A percentile compares a stretch with the other conserved stretches of the same genome.
Evolutionary conservation across 2,797 vertebrate genomes (phyloP).

Genomic region (Sylvilagus floridanus): DNA sequence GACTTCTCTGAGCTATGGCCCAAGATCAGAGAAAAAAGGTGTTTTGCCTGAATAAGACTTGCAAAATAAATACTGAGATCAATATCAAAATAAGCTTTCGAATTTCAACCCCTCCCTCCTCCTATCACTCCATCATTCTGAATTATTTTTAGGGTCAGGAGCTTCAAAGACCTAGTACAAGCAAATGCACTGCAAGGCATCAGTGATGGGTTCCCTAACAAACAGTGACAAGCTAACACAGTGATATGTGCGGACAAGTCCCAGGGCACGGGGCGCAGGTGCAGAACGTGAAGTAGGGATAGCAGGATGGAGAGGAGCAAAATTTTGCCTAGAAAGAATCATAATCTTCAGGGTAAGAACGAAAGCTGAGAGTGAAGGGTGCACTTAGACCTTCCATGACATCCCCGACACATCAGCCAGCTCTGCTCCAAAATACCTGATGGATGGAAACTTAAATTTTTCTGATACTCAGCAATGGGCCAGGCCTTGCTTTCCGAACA

Average conservation of each 20-base stretch:
- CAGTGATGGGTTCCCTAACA: background rate
- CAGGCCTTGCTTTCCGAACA: background rate
- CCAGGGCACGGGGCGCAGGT: background rate
- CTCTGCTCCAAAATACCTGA: background rate
- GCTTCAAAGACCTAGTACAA: background rate
- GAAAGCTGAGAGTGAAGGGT: fast-evolving
- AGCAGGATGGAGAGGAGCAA: background rate
- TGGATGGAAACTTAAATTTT: background rate
- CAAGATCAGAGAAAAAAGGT: background rate
- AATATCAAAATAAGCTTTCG: background rate
- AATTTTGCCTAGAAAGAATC: background rate
- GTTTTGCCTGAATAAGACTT: background rate
- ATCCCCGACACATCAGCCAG: background rate
- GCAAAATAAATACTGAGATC: background rate
- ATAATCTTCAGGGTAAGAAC: background rate
- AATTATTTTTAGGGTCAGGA: background rate
- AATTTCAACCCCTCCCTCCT: background rate
- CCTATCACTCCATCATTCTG: background rate
- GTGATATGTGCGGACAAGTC: background rate
- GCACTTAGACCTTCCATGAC: background rate
- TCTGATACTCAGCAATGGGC: background rate
- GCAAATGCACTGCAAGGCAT: background rate
- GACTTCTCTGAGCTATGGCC: background rate
- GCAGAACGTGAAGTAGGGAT: background rate
- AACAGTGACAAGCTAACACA: background rate